Evolutionary conservation across 1,140 invertebrate species (phyloP).

Genomic region (Holotrichia oblita): DNA sequence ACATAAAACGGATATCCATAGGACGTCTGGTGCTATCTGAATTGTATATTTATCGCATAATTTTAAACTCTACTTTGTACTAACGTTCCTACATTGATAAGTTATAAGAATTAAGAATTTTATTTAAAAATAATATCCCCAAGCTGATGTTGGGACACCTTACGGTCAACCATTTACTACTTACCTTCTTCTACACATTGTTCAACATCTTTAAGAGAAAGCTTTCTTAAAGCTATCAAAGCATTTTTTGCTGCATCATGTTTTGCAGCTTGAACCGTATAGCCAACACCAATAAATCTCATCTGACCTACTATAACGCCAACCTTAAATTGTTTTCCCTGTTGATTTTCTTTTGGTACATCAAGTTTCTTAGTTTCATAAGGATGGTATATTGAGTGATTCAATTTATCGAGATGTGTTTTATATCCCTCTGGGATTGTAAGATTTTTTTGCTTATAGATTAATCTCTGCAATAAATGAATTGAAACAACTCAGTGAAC

Average conservation of each 20-base stretch:
- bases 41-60: too few species aligned
- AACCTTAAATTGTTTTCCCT: constrained; percentile 49
- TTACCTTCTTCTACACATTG: constrained; percentile 48
- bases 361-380: constrained; percentile 7
- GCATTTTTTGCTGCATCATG: constrained; percentile 55
- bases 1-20: too few species aligned
- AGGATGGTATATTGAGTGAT: constrained; percentile 39
- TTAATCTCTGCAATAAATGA: neutral
- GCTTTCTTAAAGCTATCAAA: constrained; percentile 46
- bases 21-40: too few species aligned
- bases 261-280: constrained; percentile 52
- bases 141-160: too few species aligned
- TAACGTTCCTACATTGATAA: too few species aligned
- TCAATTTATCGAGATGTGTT: constrained; percentile 27
- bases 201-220: constrained; percentile 43
- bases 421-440: neutral
- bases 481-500: neutral
- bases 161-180: too few species aligned
- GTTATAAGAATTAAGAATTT: too few species aligned
- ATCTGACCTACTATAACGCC: constrained; percentile 48
- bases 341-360: constrained; percentile 38
- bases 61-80: too few species aligned
- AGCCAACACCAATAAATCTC: constrained; percentile 50
- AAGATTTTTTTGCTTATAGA: constrained; percentile 3
- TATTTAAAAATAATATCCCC: too few species aligned